Percentiles rank a stretch among this genome's conserved stretches.
Evolutionary conservation across 2,113 vertebrate species (phyloP).

Genomic region (Excalfactoria chinensis): DNA sequence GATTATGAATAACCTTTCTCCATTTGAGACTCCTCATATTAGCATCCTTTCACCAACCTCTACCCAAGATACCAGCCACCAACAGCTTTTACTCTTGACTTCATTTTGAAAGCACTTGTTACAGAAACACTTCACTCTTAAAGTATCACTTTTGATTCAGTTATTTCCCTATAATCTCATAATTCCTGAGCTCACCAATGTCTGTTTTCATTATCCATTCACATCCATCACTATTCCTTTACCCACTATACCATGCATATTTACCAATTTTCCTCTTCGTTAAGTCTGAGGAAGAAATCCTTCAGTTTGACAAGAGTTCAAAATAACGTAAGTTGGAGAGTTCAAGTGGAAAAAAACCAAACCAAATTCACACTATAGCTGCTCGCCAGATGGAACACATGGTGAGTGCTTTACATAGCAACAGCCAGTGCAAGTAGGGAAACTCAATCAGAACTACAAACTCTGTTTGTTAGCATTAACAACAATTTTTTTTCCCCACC

Average conservation of each 20-base stretch:
- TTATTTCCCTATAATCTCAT: not conserved
- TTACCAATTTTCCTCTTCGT: not conserved
- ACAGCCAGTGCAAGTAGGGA: not conserved
- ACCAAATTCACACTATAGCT: not conserved
- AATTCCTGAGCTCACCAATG: not conserved
- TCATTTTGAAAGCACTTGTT: not conserved
- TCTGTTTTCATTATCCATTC: not conserved
- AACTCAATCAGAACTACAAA: not conserved
- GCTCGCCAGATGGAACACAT: not conserved
- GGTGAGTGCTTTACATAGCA: not conserved
- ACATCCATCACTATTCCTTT: not conserved
- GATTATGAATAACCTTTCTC: not conserved
- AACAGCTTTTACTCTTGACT: not conserved
- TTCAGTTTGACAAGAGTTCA: not conserved
- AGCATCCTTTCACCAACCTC: not conserved
- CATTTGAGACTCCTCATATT: not conserved
- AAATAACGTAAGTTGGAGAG: not conserved
- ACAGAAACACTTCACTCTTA: not conserved
- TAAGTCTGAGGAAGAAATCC: not conserved
- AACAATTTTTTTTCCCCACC: not conserved
- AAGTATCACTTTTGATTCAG: too few relatives aligned
- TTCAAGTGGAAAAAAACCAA: not conserved
- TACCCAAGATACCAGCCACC: not conserved
- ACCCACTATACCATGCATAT: not conserved
- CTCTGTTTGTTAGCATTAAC: not conserved